Conservation (phyloP, 2,113 vertebrate genomes). For the Regulus satrapa region DNA sequence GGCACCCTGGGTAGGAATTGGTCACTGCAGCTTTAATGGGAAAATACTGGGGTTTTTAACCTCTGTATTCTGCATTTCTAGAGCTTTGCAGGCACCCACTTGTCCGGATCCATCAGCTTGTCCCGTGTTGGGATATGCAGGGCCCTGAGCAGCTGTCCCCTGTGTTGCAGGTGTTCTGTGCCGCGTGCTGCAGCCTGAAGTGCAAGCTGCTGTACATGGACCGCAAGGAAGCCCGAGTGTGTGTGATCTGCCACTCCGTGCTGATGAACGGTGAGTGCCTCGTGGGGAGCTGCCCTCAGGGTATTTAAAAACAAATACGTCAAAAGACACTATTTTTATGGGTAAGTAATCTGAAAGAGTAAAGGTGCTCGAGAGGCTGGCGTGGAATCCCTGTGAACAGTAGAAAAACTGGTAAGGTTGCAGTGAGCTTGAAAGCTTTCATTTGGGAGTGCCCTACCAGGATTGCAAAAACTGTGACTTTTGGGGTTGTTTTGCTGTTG, state of each 20-base stretch:
- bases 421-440: not conserved
- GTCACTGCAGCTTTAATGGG: not conserved
- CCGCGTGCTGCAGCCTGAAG: slow-evolving; percentile 91
- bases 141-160: not conserved
- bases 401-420: slow-evolving; percentile 18
- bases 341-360: not conserved
- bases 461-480: not conserved
- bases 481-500: not conserved
- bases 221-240: slow-evolving; percentile 93
- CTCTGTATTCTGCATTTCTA: not conserved
- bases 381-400: not conserved
- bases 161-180: slow-evolving; percentile 89
- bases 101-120: not conserved
- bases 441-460: not conserved
- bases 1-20: not conserved
- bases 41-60: not conserved
- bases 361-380: not conserved
- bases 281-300: not conserved
- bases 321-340: not conserved
- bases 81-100: not conserved
- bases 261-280: slow-evolving; percentile 87
- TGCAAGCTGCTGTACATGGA: slow-evolving; percentile 94
- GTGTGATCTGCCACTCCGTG: slow-evolving; percentile 92
- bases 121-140: not conserved
- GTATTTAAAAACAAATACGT: not conserved